phyloP scores from a whole-genome alignment of 2,888 invertebrate species.

The Lasioglossum pauxillum region DNA sequence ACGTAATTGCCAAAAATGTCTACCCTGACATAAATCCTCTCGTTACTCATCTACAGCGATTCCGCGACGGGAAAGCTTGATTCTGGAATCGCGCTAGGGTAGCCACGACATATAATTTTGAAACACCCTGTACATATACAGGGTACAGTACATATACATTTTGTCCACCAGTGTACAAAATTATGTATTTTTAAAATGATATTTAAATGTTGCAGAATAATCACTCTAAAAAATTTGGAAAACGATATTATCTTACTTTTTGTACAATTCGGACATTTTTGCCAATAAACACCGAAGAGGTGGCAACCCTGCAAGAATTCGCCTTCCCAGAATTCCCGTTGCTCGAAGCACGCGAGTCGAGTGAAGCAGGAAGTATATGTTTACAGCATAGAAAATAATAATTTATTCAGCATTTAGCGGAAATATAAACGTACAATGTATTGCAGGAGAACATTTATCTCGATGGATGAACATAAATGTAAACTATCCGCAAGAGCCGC shows the following conservation, averaged over 20 bases:
- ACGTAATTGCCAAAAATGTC: conserved; percentile 62
- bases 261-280: too few species aligned
- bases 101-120: too few species aligned
- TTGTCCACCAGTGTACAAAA: too few species aligned
- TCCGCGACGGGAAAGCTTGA: conserved; percentile 22
- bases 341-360: conserved; percentile 16
- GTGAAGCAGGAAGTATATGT: conserved; percentile 27
- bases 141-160: too few species aligned
- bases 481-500: conserved; percentile 38
- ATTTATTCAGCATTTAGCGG: conserved; percentile 82
- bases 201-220: too few species aligned
- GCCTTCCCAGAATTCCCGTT: neutral
- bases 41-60: conserved; percentile 35
- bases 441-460: conserved; percentile 52
- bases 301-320: neutral
- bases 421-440: conserved; percentile 77
- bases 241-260: too few species aligned
- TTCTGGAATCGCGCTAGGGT: too few species aligned
- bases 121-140: too few species aligned
- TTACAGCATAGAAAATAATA: conserved; percentile 83
- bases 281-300: too few species aligned
- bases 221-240: too few species aligned
- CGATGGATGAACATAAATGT: conserved; percentile 50
- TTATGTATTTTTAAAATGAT: too few species aligned
- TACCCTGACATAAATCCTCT: conserved; percentile 15